A percentile compares a stretch with the other conserved stretches of the same genome.
phyloP scores from a whole-genome alignment of 2,113 vertebrate genomes.

The Aphyosemion australe region DNA sequence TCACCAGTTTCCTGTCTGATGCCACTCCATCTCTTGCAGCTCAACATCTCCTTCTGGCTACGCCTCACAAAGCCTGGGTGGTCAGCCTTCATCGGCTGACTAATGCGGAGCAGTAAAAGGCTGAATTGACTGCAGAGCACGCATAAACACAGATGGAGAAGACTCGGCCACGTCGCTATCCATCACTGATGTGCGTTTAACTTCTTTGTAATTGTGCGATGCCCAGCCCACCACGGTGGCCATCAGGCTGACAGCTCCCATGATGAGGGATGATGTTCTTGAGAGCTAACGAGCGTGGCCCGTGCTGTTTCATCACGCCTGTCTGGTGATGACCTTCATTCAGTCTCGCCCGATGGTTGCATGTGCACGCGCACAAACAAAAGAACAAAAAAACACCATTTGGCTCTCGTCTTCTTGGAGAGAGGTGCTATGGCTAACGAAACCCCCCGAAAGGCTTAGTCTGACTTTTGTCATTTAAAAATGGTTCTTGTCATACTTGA shows the following conservation, averaged over 20 bases:
- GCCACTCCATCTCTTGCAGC: constrained; percentile 46
- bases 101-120: constrained; percentile 61
- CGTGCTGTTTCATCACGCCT: constrained; percentile 41
- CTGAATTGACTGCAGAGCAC: constrained; percentile 18
- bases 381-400: neutral
- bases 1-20: constrained; percentile 12
- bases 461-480: too few species aligned
- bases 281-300: constrained; percentile 45
- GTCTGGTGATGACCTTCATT: constrained; percentile 54
- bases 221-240: constrained; percentile 46
- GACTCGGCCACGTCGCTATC: constrained; percentile 46
- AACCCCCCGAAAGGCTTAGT: too few species aligned
- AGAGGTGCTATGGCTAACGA: too few species aligned
- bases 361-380: too few species aligned
- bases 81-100: constrained; percentile 71
- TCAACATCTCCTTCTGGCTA: constrained; percentile 47
- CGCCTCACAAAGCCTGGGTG: constrained; percentile 47
- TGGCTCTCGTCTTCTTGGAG: too few species aligned
- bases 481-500: too few species aligned
- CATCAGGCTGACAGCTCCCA: constrained; percentile 54
- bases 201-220: constrained; percentile 42
- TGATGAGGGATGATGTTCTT: constrained; percentile 64
- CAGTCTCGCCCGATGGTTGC: constrained; percentile 17
- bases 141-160: constrained; percentile 36
- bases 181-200: constrained; percentile 61